These are phyloP conservation scores for Brachirus orientalis DNA, from an alignment of 2,113 vertebrate species.

Conservation along the genomic window DNA sequence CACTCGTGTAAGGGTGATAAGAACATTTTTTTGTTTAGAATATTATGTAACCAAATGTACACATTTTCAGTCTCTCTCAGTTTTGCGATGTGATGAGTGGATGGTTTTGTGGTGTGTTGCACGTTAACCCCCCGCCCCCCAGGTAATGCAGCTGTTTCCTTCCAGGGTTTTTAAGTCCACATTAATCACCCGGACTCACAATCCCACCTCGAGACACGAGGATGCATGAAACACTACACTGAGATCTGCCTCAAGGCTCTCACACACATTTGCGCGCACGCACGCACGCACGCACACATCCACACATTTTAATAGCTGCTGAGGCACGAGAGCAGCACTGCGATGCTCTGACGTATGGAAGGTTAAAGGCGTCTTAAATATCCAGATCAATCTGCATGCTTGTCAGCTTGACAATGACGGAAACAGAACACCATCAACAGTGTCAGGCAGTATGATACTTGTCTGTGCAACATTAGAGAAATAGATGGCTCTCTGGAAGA, in stretches of 20 bases:
- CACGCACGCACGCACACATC: conserved; percentile 28
- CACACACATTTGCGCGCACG: conserved; percentile 24
- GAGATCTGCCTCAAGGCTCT: conserved; percentile 46
- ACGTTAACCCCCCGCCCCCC: conserved; percentile 5
- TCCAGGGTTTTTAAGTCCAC: conserved; percentile 31
- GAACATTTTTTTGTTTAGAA: not conserved
- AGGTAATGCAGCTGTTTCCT: conserved; percentile 47
- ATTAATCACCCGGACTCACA: conserved; percentile 46
- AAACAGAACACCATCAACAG: conserved; percentile 72
- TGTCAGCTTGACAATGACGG: conserved; percentile 80
- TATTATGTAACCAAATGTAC: not conserved
- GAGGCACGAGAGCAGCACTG: conserved; percentile 56
- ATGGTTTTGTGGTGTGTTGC: conserved; percentile 7
- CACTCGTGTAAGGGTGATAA: not conserved
- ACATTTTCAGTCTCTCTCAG: not conserved
- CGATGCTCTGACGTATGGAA: conserved; percentile 69
- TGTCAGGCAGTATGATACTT: conserved; percentile 56
- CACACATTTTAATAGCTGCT: conserved; percentile 51
- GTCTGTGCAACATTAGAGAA: conserved; percentile 74
- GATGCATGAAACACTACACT: conserved; percentile 60
- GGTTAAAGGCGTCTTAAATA: conserved; percentile 78
- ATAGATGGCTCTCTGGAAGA: conserved; percentile 63
- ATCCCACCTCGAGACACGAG: conserved; percentile 37
- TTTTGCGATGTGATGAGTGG: not conserved
- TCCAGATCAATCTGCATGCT: conserved; percentile 80